Percentiles rank a stretch among this genome's conserved stretches.
These are phyloP conservation scores for Cydia fagiglandana DNA, from an alignment of 1,140 invertebrate genomes.

Conservation along the genomic window DNA sequence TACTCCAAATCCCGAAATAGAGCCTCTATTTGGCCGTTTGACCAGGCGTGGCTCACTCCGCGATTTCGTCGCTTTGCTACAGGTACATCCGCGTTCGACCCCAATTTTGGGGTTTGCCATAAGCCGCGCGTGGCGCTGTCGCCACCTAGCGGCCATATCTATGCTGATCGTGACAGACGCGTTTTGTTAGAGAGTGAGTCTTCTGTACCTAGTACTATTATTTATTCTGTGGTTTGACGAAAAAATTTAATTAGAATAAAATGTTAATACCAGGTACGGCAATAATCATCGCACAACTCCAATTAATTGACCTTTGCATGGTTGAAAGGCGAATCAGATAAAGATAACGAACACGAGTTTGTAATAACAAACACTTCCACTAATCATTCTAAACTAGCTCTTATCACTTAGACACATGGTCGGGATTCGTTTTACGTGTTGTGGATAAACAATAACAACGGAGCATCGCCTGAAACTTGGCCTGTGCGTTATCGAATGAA, in stretches of 20 bases:
- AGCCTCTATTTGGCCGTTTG: not conserved
- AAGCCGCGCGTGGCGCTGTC: no score
- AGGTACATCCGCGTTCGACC: no score
- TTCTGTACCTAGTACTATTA: no score
- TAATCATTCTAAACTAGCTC: not conserved
- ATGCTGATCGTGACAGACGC: no score
- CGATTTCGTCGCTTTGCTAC: no score
- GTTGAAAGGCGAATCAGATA: conserved; percentile 23
- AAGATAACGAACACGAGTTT: conserved; percentile 20
- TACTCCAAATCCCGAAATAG: not conserved
- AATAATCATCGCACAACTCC: not conserved
- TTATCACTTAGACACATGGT: not conserved
- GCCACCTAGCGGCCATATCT: no score
- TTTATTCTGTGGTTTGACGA: no score
- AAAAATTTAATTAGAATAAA: not conserved
- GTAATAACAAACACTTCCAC: conserved; percentile 3
- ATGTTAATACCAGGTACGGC: not conserved
- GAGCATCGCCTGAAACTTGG: conserved; percentile 31
- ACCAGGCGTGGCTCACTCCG: no score
- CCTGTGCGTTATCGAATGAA: conserved; percentile 8
- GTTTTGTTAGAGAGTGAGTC: no score
- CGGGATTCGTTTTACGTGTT: not conserved
- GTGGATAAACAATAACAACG: conserved; percentile 12
- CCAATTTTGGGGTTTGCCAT: no score
- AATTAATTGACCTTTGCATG: conserved; percentile 24